Conservation (phyloP, 2,797 vertebrate genomes). For the Clarias laeviceps region DNA sequence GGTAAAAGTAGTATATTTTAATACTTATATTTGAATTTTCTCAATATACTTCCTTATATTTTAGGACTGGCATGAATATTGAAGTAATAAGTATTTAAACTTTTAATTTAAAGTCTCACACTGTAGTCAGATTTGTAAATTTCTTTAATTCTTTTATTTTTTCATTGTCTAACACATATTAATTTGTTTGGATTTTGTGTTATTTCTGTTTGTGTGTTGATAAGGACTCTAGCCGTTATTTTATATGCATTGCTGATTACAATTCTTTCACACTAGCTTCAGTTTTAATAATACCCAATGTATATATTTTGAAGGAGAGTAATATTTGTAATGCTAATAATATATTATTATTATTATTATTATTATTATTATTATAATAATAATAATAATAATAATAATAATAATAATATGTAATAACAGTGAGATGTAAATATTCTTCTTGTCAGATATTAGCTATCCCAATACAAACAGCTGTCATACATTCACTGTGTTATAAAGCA, state of each 20-base stretch:
- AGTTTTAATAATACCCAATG: not conserved
- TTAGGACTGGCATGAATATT: not conserved
- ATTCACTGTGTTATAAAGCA: not conserved
- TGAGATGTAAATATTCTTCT: not conserved
- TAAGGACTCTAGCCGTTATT: no score
- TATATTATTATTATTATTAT: no score
- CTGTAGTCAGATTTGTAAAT: not conserved
- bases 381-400: no score
- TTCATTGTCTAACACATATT: not conserved
- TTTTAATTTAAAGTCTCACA: not conserved
- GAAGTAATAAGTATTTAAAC: no score
- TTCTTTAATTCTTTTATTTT: not conserved
- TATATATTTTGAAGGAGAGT: not conserved
- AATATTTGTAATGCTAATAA: not conserved
- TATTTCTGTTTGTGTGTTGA: no score
- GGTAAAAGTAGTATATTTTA: slow-evolving; percentile 70
- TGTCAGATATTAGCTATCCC: not conserved
- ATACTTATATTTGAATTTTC: not conserved
- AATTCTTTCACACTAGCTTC: not conserved
- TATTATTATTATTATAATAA: no score
- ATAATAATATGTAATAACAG: not conserved
- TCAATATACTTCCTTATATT: not conserved
- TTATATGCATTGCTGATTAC: no score
- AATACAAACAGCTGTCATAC: not conserved
- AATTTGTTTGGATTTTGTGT: not conserved